These are phyloP conservation scores for Cyprinodon diabolis DNA, from an alignment of 2,797 vertebrate species.

Conservation along the genomic window DNA sequence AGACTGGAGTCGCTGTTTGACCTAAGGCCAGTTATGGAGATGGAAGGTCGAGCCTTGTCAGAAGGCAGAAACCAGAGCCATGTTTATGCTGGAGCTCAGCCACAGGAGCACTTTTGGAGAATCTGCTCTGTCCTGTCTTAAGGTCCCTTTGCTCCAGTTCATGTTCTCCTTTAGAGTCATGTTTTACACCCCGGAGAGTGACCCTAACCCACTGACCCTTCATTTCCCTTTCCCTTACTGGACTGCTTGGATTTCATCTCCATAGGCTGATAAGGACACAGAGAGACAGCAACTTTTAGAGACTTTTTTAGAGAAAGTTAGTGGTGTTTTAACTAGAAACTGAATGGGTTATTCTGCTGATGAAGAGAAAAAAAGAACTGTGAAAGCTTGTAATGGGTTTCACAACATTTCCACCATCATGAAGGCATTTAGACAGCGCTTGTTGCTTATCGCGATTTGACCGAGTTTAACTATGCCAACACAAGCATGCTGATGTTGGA, in stretches of 20 bases:
- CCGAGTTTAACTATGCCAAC: conserved; percentile 45
- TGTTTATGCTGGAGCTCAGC: conserved; percentile 73
- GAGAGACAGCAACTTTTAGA: conserved; percentile 8
- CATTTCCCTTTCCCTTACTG: not conserved
- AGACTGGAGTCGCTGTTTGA: conserved; percentile 57
- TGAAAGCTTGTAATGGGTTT: conserved; percentile 20
- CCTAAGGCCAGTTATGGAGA: conserved; percentile 59
- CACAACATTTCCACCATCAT: conserved; percentile 35
- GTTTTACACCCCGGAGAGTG: conserved; percentile 26
- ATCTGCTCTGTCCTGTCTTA: conserved; percentile 39
- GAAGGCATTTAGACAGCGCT: conserved; percentile 39
- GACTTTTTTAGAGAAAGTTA: conserved; percentile 35
- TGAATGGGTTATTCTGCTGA: conserved; percentile 28
- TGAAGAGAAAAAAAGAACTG: conserved; percentile 19
- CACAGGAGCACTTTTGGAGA: conserved; percentile 59
- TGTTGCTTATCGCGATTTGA: conserved; percentile 45
- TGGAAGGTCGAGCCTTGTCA: conserved; percentile 68
- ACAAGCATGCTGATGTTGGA: conserved; percentile 56
- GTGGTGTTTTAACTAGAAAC: conserved; percentile 43
- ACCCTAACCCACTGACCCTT: conserved; percentile 21
- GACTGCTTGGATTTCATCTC: not conserved
- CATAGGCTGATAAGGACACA: conserved; percentile 1
- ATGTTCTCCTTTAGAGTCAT: conserved; percentile 45
- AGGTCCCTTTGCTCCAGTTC: conserved; percentile 48
- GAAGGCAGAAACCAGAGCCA: conserved; percentile 68